phyloP scores from a whole-genome alignment of 2,113 vertebrate genomes.

The Podocnemis expansa region DNA sequence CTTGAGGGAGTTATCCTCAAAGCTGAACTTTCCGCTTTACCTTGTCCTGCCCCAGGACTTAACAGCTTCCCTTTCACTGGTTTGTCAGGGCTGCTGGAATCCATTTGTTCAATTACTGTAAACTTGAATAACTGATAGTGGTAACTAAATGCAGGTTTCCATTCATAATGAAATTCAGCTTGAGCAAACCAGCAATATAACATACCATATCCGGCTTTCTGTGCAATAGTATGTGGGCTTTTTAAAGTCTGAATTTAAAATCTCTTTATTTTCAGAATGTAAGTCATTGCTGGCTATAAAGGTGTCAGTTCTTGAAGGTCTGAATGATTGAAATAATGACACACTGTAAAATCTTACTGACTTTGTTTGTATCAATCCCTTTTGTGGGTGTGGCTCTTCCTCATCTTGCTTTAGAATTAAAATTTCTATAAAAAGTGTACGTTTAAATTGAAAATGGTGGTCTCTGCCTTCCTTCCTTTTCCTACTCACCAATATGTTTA shows the following conservation, averaged over 20 bases:
- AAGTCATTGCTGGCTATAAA: not conserved
- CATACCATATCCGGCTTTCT: slow-evolving; percentile 46
- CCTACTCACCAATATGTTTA: not conserved
- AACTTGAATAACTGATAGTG: slow-evolving; percentile 19
- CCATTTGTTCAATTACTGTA: not conserved
- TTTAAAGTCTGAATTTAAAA: slow-evolving; percentile 30
- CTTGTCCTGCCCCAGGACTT: not conserved
- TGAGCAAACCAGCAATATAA: slow-evolving; percentile 12
- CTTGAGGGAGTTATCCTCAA: not conserved
- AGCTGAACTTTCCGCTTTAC: not conserved
- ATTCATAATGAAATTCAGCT: slow-evolving; percentile 28
- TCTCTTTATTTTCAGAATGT: slow-evolving; percentile 25
- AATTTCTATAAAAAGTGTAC: not conserved
- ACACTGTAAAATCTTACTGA: not conserved
- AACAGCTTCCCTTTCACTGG: not conserved
- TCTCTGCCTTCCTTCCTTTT: not conserved
- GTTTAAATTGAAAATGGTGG: not conserved
- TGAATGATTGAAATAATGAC: not conserved
- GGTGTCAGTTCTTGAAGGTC: not conserved
- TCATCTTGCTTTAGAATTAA: not conserved
- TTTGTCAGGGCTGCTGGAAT: not conserved
- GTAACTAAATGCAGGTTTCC: not conserved
- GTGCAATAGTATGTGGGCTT: not conserved
- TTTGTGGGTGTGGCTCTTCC: not conserved
- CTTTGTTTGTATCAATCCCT: not conserved